A percentile compares a stretch with the other conserved stretches of the same genome.
phyloP scores from a whole-genome alignment of 2,113 vertebrate genomes.

The Guaruba guarouba region DNA sequence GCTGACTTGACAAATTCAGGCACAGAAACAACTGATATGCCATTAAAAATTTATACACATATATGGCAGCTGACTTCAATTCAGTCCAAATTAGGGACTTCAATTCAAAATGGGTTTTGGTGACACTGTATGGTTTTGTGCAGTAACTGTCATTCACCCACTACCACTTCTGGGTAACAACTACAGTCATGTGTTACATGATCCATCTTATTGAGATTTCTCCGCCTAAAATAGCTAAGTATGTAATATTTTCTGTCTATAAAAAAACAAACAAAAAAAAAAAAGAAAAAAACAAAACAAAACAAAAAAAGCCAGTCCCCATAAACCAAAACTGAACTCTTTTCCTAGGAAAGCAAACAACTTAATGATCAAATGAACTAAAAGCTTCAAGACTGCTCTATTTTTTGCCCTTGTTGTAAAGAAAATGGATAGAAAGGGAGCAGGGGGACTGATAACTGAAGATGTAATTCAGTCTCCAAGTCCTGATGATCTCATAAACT shows the following conservation, averaged over 20 bases:
- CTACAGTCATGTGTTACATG: not conserved
- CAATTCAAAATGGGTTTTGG: not conserved
- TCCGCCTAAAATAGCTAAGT: not conserved
- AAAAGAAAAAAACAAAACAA: not conserved
- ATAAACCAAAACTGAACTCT: not conserved
- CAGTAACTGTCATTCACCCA: fast-evolving
- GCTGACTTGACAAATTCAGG: not conserved
- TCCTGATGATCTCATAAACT: conserved; percentile 15
- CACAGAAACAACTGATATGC: not conserved
- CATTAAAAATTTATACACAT: not conserved
- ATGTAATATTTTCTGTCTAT: not conserved
- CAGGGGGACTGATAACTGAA: not conserved
- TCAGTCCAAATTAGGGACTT: not conserved
- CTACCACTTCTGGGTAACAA: not conserved
- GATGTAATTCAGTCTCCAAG: conserved; percentile 1
- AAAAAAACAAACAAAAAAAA: not conserved
- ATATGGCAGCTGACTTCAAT: not conserved
- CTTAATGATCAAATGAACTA: not conserved
- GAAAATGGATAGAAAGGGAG: not conserved
- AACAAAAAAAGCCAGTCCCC: too few relatives aligned
- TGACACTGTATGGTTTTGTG: not conserved
- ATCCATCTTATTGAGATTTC: not conserved
- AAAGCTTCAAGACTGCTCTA: not conserved
- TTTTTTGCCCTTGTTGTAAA: not conserved
- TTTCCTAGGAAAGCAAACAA: not conserved